A percentile compares a stretch with the other conserved stretches of the same genome.
phyloP scores from a whole-genome alignment of 30 jellyfish, hydroid and myxozoan genomes.

The Hydra vulgaris region DNA sequence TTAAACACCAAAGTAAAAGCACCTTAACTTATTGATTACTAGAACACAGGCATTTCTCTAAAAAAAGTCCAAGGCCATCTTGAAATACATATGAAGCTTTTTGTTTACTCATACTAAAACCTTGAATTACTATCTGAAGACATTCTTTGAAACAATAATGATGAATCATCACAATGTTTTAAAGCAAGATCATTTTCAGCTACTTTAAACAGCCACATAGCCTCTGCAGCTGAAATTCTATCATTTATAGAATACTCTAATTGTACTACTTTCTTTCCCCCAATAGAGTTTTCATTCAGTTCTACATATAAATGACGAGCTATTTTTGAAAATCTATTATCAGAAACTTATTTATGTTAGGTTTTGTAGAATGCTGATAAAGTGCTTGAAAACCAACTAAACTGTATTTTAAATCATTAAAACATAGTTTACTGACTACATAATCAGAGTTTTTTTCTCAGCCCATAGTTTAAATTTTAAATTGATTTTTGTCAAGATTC shows the following conservation, averaged over 20 bases:
- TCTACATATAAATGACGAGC: background rate
- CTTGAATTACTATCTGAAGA: slow-evolving; percentile 2
- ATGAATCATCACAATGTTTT: background rate
- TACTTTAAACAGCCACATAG: background rate
- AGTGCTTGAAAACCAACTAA: background rate
- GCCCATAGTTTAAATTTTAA: background rate
- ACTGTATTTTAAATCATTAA: background rate
- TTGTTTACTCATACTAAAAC: background rate
- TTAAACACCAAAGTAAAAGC: background rate
- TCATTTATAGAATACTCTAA: background rate
- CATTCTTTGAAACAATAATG: slow-evolving; percentile 1
- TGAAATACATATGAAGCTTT: slow-evolving; percentile 13
- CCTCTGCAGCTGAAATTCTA: background rate
- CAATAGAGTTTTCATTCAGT: background rate
- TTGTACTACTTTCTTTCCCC: background rate
- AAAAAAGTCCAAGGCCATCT: slow-evolving; percentile 16
- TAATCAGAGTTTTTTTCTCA: background rate
- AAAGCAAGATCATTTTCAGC: background rate
- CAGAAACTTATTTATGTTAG: background rate
- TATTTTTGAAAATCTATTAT: background rate
- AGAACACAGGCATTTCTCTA: background rate
- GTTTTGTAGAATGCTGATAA: background rate
- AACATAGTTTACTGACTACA: background rate
- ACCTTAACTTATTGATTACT: background rate
- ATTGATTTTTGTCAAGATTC: background rate